Evolutionary conservation across 2,797 vertebrate genomes (phyloP).

Genomic region (Xerus rutilus): DNA sequence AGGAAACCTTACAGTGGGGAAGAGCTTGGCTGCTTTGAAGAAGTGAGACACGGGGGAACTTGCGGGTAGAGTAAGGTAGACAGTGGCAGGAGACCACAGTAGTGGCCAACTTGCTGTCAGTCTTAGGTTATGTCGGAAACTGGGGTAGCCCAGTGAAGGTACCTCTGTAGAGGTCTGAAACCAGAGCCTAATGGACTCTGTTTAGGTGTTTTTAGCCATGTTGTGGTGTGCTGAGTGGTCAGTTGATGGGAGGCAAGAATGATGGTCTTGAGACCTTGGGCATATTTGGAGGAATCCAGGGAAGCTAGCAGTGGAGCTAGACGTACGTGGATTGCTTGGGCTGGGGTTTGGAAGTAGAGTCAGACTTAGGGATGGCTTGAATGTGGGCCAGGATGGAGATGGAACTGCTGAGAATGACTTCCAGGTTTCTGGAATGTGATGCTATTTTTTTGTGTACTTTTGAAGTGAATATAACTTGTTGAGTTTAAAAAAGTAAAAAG

Average conservation of each 20-base stretch:
- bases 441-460: neutral
- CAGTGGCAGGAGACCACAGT: neutral
- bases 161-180: neutral
- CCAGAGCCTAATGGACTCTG: too few species aligned
- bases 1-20: neutral
- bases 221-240: neutral
- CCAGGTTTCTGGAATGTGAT: neutral
- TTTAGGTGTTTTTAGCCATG: neutral
- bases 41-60: neutral
- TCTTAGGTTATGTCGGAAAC: neutral
- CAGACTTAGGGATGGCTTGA: neutral
- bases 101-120: neutral
- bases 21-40: neutral
- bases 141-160: neutral
- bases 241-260: neutral
- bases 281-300: neutral
- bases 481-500: neutral
- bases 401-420: neutral
- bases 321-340: neutral
- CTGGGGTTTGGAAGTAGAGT: neutral
- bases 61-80: rapidly evolving
- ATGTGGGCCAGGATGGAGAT: neutral
- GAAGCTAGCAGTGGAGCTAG: neutral
- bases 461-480: neutral
- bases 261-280: neutral